Base-by-base conservation (phyloP, 2,113 vertebrate genomes). In the Sapayoa aenigma region DNA sequence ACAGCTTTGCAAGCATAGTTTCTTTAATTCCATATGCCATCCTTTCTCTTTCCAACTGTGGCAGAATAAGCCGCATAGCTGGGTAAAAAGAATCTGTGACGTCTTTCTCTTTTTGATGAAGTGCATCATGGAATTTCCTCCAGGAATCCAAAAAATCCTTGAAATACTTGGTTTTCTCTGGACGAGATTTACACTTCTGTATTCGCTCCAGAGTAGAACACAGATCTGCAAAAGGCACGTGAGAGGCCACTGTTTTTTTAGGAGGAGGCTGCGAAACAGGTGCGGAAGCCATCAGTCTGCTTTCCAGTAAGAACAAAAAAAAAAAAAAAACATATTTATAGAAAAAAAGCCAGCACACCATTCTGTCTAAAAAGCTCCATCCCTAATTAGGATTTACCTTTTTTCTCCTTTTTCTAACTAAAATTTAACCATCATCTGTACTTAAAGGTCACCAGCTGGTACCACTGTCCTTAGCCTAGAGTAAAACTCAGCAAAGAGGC, bases 21-120 rank as follows among this genome's bases (percentile, higher is more conserved):
- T 99, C 99, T 97, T 99, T 99, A 92, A 99, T 99, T 47, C 99
- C 99, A 33, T 99, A 99, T 0, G 99, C 99, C 98, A 99, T 98
- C 46, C 99, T 98, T 94, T 99, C 99, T 91, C 99, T 98, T 92
- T 99, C 99, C 55, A 99, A 79, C 15, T 99, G 96, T 2, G 99
- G 99, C 35, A 99, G 98, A 49, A 99, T 98, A 75, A 99, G 99
- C 41, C 99, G 98, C 98, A 99, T 99, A 8, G 99, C 98, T 33
- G 99, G 98, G 77, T 99, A 99, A 97, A 99, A 99, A 14, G 99
- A 99, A 97, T 99, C 99, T 15, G 97, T 97, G 23, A 99, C 98
- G 1, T 97, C 95, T 56, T 98, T 98, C 25, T 98, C 95, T 47
- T 98, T 98, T 83, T 99, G 98, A 97, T 99, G 99, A 95, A 99